Base-by-base conservation (phyloP, 2,888 invertebrate genomes). In the Petrophora chlorosata region DNA sequence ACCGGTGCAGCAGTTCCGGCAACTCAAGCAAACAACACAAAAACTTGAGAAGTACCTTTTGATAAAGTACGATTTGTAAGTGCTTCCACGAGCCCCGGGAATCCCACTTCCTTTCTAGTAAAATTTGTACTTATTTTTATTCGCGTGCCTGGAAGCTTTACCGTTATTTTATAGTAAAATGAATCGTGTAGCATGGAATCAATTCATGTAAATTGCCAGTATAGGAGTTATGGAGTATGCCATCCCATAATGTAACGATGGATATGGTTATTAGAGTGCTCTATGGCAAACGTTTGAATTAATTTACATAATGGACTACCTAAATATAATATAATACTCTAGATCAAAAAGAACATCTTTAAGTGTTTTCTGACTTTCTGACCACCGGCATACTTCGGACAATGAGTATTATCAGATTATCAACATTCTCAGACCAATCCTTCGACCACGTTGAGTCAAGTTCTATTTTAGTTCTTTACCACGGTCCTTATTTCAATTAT, bases 191-290 rank as follows among this genome's bases (percentile, higher is more conserved):
- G 5, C 22, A n/a, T 33, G 5, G 4, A 26, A 44, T 29, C 15
- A 28, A 44, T 43, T 25, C 25, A 38, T 23, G 25, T 17, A 45
- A 38, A 38, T 32, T 32, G 9, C 12, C 9, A 9, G 9, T 38
- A 16, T 19, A 32, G 22, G 30, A 16, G 36, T 45, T 17, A 44
- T 35, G 15, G 19, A 22, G 29, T 13, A 23, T 22, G n/a, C n/a
- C 10, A 29, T 35, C 9, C n/a, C 12, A 12, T 19, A 33, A 19
- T 19, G 29, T 10, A 8, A 36, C 12, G n/a, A 29, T 12, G 36
- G 7, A 33, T 15, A 38, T 29, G 16, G 12, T 19, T 3, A 28
- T 39, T 33, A 17, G 16, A 32, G 17, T 12, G 33, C 19, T 33
- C 9, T 13, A 23, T 8, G 39, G 2, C 22, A 19, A 40, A 26